Conservation (phyloP, 2,113 vertebrate species). For the Ptilonorhynchus violaceus region DNA sequence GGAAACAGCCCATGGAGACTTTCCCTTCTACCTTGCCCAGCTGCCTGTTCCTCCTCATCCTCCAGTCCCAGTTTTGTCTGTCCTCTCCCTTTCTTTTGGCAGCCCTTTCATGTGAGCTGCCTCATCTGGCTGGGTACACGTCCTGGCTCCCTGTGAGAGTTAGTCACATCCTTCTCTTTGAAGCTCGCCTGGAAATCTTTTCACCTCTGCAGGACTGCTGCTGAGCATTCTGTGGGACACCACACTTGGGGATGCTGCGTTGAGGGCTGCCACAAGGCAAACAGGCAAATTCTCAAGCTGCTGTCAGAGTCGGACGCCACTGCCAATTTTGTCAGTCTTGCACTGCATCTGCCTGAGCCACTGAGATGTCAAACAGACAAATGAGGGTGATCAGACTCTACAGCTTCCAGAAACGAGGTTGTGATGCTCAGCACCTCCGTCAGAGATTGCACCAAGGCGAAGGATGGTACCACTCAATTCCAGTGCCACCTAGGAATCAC, state of each 20-base stretch:
- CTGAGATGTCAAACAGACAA: background rate
- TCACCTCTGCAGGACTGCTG: background rate
- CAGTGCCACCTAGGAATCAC: background rate
- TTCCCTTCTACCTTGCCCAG: background rate
- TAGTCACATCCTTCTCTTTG: constrained; percentile 55
- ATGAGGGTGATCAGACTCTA: fast-evolving
- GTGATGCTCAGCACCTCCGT: fast-evolving
- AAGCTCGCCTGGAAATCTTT: constrained; percentile 18
- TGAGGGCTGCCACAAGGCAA: background rate
- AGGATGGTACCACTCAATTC: background rate
- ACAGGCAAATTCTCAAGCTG: background rate
- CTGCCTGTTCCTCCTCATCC: background rate
- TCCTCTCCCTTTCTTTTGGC: background rate
- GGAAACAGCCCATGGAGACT: background rate
- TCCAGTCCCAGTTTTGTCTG: background rate
- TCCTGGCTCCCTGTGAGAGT: background rate
- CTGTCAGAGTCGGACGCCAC: background rate
- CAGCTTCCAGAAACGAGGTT: background rate
- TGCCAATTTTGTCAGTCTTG: background rate
- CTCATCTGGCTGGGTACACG: background rate
- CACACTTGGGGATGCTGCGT: background rate
- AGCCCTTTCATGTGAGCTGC: constrained; percentile 17
- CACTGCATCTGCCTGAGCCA: background rate
- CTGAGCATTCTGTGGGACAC: background rate
- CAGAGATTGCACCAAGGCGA: background rate